Percentiles rank a stretch among this genome's conserved stretches.
Conservation (phyloP, 1,140 invertebrate species). For the Zaprionus camerounensis region DNA sequence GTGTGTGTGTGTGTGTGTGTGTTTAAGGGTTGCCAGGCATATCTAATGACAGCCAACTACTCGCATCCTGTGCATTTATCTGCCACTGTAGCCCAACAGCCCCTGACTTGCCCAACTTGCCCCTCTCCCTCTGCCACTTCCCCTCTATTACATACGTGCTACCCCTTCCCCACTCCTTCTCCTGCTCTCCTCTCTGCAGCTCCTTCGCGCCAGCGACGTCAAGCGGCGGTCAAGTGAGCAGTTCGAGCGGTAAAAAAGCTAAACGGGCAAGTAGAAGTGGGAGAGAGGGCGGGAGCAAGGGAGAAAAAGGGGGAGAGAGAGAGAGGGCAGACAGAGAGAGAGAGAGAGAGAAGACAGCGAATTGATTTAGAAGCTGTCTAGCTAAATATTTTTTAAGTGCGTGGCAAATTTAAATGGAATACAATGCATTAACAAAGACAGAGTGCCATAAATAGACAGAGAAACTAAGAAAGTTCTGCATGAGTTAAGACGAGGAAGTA, state of each 20-base stretch:
- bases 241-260: conserved; percentile 11
- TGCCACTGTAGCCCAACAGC: neutral
- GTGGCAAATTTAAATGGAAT: neutral
- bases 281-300: neutral
- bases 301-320: neutral
- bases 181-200: neutral
- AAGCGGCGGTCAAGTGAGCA: conserved; percentile 60
- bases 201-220: conserved; percentile 8
- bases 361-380: conserved; percentile 2
- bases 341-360: neutral
- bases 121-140: too few species aligned
- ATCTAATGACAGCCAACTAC: conserved; percentile 54
- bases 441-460: too few species aligned
- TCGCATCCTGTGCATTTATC: conserved; percentile 39
- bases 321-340: too few species aligned
- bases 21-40: conserved; percentile 70
- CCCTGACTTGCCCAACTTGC: neutral
- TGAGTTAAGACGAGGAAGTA: too few species aligned
- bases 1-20: neutral
- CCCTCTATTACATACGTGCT: too few species aligned
- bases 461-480: too few species aligned
- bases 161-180: too few species aligned
- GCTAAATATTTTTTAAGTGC: neutral
- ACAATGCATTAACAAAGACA: too few species aligned
- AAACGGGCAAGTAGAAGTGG: neutral